phyloP scores from a whole-genome alignment of 2,113 vertebrate genomes.

The Equus przewalskii region DNA sequence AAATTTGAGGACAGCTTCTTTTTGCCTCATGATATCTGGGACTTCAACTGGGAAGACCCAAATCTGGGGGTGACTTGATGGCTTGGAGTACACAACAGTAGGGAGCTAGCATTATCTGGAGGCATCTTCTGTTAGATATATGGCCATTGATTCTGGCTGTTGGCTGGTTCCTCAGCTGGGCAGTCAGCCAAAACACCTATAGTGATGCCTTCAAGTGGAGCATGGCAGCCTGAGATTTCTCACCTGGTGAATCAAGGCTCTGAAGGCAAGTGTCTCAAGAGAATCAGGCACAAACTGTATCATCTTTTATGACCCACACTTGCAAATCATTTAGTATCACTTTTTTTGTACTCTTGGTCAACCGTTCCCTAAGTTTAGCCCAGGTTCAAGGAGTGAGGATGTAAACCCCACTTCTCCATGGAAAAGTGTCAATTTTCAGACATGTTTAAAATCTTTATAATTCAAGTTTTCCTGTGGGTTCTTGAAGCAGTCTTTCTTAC shows the following conservation, averaged over 20 bases:
- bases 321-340: not conserved
- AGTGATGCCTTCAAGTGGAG: not conserved
- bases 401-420: not conserved
- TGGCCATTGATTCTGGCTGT: not conserved
- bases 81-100: not conserved
- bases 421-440: slow-evolving; percentile 29
- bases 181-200: not conserved
- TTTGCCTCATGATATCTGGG: not conserved
- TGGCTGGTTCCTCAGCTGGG: not conserved
- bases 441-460: not conserved
- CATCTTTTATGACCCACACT: not conserved
- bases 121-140: not conserved
- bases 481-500: not conserved
- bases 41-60: not conserved
- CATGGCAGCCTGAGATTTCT: not conserved
- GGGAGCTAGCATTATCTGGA: not conserved
- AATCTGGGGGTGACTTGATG: not conserved
- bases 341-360: not conserved
- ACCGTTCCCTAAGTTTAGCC: not conserved
- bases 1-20: not conserved
- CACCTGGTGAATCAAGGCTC: not conserved
- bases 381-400: not conserved
- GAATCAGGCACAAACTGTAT: not conserved
- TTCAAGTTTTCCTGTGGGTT: not conserved
- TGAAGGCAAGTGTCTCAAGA: slow-evolving; percentile 13